A percentile compares a stretch with the other conserved stretches of the same genome.
These are phyloP conservation scores for Phalanger gymnotis DNA, from an alignment of 2,797 vertebrate species.

Conservation along the genomic window DNA sequence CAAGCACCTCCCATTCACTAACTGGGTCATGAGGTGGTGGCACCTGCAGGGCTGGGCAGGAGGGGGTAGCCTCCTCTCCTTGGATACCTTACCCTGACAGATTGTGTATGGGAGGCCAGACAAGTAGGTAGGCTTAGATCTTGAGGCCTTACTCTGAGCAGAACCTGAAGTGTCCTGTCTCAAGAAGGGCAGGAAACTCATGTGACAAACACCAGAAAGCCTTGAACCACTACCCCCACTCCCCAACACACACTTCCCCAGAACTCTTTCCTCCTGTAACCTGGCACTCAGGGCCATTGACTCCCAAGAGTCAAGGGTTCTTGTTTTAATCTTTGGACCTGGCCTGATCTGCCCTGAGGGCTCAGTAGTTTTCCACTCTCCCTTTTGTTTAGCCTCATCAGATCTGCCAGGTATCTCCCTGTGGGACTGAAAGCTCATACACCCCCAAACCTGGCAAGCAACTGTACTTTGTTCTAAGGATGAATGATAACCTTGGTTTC, in stretches of 20 bases:
- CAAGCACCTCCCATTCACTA: background rate
- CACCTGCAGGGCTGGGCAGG: background rate
- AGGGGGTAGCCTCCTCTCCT: background rate
- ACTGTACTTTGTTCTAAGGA: background rate
- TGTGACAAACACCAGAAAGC: background rate
- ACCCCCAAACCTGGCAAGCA: slow-evolving; percentile 29
- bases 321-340: background rate
- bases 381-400: slow-evolving; percentile 3
- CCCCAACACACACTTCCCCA: background rate
- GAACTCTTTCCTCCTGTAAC: background rate
- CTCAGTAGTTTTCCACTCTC: slow-evolving; percentile 27
- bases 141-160: background rate
- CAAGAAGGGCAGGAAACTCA: background rate
- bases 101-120: background rate
- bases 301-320: background rate
- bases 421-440: background rate
- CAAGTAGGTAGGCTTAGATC: background rate
- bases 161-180: background rate
- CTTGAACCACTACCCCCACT: background rate
- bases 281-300: background rate
- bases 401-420: background rate
- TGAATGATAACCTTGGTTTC: background rate
- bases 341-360: background rate
- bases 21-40: background rate
- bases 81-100: background rate